Base-by-base conservation (phyloP, 1,140 invertebrate species). In the Saccostrea cuccullata region DNA sequence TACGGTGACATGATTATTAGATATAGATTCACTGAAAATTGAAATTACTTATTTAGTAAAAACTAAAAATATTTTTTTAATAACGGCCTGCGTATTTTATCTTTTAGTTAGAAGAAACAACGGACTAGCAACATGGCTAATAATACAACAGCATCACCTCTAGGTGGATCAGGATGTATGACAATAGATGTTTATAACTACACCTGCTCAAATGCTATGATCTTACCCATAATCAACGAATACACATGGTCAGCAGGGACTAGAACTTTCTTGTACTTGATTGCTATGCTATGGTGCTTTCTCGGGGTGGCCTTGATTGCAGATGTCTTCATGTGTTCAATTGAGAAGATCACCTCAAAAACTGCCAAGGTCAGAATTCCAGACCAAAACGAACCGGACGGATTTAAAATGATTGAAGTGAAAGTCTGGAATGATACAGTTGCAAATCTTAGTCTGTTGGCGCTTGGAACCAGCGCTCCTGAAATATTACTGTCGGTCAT, bases 361-460 rank as follows among this genome's bases (percentile, higher is more conserved):
- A 97, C 96, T 0, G 94, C 95, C 26, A 96, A 96, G 88, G 94
- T 96, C 13, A 92, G 94, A 85, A 91, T 95, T 11, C 91, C 94
- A 40, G 93, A 94, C 85, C 23, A 89, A 0, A 91, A 93, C 88
- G 85, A 92, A 8, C 89, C 91, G 20, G 89, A 87, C 23, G 91
- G 92, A 17, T 92, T 90, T 77, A 87, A 92, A 87, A 92, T 93
- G 82, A 88, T 94, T 85, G 93, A 94, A 64, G 91, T 95, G 0
- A 93, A 94, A 90, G 94, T 96, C 17, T 97, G 96, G 96, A 97
- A 97, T 90, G 96, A 96, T 91, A 97, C 96, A 0, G 96, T 97
- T 8, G 96, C 96, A 88, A 97, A 97, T 93, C 92, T 97, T 26
- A 97, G 96, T 20, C 93, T 97, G 6, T 96, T 97, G 95, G 96